These are phyloP conservation scores for Anarrhichthys ocellatus DNA, from an alignment of 2,113 vertebrate species.

Conservation along the genomic window DNA sequence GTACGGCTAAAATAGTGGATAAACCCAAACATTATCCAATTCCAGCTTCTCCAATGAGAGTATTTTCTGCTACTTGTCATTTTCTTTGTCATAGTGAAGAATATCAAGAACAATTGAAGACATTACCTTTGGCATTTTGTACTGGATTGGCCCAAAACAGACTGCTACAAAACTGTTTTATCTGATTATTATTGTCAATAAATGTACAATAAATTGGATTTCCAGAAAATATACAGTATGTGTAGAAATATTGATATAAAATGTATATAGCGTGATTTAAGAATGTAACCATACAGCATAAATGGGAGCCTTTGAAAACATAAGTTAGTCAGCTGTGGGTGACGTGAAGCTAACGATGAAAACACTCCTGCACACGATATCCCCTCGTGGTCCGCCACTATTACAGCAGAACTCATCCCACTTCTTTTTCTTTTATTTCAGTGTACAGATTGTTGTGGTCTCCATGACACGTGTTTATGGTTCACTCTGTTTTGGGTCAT, in stretches of 20 bases:
- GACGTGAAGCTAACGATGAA: neutral
- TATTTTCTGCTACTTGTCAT: neutral
- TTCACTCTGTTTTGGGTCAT: neutral
- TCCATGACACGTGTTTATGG: neutral
- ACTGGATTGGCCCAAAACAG: neutral
- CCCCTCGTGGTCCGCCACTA: neutral
- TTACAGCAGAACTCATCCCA: neutral
- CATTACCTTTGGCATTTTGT: neutral
- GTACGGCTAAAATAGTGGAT: neutral
- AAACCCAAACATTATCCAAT: neutral
- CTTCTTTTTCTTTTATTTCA: neutral
- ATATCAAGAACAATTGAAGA: neutral
- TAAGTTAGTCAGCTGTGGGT: neutral
- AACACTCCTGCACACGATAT: neutral
- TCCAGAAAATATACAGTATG: neutral
- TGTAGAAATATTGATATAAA: neutral
- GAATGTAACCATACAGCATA: neutral
- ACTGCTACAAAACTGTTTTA: neutral
- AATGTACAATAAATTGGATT: neutral
- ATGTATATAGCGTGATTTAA: neutral
- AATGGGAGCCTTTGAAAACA: neutral
- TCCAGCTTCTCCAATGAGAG: neutral
- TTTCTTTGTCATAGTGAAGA: neutral
- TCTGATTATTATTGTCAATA: neutral
- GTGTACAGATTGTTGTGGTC: neutral